Evolutionary conservation across 2,113 vertebrate genomes (phyloP), one percentile per base, ranked within the genome.

Genomic region (Rhagologus leucostigma): DNA sequence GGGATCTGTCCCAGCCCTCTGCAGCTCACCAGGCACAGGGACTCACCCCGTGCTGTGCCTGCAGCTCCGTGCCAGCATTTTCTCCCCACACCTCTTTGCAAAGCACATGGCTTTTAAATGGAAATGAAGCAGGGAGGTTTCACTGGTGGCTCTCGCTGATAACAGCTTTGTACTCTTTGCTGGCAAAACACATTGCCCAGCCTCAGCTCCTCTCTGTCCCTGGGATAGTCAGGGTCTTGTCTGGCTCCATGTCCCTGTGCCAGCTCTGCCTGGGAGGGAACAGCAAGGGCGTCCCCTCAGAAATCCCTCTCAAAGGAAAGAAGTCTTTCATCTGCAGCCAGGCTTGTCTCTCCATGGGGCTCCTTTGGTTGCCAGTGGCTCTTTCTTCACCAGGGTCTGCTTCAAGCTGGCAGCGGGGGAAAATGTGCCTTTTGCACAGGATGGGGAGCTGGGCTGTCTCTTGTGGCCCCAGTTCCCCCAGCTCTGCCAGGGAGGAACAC

Each of bases 111-210:
- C 85, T 95, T 95, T 93, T 22, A 65, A 82, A 92, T 69, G 84
- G 83, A 95, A 93, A 94, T 64, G 11, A 50, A 50, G 71, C 80
- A 21, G 42, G 7, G 18, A 70, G 60, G 75, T 85, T 75, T 74
- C 67, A 20, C 96, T 35, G 87, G 96, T 95, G 96, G 86, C 65
- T 64, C 16, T n/a, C 3, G 0, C 37, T 92, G 97, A 96, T 96
- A 93, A 90, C 24, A 14, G 49, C 74, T 65, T 92, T 32, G 39
- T 1, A 6, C 41, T 59, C 46, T 77, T 47, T 35, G 59, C 76
- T 91, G 83, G 74, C 35, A 85, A 57, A 80, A 60, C 33, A 3
- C 3, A 24, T 26, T 89, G 62, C 55, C 29, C 52, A 37, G 53
- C 69, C 57, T 35, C 75, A 39, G 0, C 37, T 60, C 33, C 27